phyloP scores from a whole-genome alignment of 1,140 invertebrate species.

The Centruroides sculpturatus region DNA sequence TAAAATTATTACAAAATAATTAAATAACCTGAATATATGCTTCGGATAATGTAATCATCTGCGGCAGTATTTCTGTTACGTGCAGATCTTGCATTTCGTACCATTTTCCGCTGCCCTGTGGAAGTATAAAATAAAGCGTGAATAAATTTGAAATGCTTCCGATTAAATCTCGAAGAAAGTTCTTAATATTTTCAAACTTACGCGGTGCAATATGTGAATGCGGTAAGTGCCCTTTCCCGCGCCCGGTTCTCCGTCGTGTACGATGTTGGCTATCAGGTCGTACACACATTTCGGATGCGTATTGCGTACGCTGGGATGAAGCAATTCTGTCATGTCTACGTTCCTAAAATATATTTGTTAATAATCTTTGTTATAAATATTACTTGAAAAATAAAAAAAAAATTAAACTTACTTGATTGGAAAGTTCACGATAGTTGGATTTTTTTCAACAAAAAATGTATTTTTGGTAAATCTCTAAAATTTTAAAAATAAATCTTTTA shows the following conservation, averaged over 20 bases:
- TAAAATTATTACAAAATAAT: not conserved
- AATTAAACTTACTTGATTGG: conserved; percentile 75
- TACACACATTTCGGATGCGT: conserved; percentile 72
- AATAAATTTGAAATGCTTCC: not conserved
- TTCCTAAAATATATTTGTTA: conserved; percentile 41
- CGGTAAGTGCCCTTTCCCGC: conserved; percentile 76
- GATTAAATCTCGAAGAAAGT: not conserved
- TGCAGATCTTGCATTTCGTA: conserved; percentile 98
- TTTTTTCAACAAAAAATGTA: conserved; percentile 97
- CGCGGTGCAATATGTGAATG: conserved; percentile 89
- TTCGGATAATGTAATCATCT: conserved; percentile 98
- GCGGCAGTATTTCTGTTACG: conserved; percentile 92
- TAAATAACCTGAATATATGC: conserved; percentile 76
- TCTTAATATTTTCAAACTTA: conserved; percentile 28
- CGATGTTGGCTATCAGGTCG: conserved; percentile 93
- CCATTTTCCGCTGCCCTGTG: conserved; percentile 54
- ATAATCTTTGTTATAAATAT: not conserved
- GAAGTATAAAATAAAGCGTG: conserved; percentile 17
- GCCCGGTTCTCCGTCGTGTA: conserved; percentile 92
- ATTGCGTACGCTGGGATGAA: conserved; percentile 66
- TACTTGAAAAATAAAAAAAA: conserved; percentile 1
- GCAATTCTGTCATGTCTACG: conserved; percentile 92
- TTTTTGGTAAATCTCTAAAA: conserved; percentile 89
- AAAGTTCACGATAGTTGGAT: conserved; percentile 99
- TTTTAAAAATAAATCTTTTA: conserved; percentile 7